A percentile compares a stretch with the other conserved stretches of the same genome.
Conservation (phyloP, 2,113 vertebrate genomes). For the Mustela lutreola region DNA sequence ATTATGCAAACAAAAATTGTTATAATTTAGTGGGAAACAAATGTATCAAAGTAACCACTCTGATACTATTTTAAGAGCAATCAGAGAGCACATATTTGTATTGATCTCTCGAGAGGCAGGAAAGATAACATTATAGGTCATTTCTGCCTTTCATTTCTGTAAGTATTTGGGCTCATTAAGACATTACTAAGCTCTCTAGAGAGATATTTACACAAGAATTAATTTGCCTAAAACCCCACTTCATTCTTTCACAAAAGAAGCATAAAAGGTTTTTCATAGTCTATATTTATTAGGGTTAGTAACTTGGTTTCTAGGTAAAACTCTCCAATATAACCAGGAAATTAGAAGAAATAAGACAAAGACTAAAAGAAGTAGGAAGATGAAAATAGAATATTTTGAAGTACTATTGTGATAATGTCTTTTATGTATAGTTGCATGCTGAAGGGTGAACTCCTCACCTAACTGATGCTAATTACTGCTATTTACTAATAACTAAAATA, state of each 20-base stretch:
- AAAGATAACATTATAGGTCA: background rate
- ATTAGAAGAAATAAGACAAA: background rate
- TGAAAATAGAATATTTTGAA: background rate
- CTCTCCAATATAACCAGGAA: background rate
- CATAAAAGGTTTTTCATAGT: background rate
- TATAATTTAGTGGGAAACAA: background rate
- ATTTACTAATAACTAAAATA: background rate
- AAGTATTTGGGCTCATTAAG: slow-evolving; percentile 46
- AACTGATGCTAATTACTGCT: background rate
- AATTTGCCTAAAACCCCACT: slow-evolving; percentile 31
- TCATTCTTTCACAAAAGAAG: slow-evolving; percentile 12
- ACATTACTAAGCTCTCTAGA: slow-evolving; percentile 17
- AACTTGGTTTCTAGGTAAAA: slow-evolving; percentile 47
- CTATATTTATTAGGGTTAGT: slow-evolving; percentile 22
- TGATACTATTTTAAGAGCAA: background rate
- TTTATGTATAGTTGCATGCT: background rate
- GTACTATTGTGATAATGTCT: background rate
- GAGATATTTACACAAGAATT: slow-evolving; percentile 11
- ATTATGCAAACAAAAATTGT: background rate
- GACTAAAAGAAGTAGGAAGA: background rate
- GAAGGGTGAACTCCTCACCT: background rate
- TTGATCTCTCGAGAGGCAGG: background rate
- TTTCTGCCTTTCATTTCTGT: slow-evolving; percentile 10
- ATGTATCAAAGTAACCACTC: background rate
- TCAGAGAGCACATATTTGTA: background rate